These are phyloP conservation scores for Bombus superbus DNA, from an alignment of 1,140 invertebrate genomes.

Conservation along the genomic window DNA sequence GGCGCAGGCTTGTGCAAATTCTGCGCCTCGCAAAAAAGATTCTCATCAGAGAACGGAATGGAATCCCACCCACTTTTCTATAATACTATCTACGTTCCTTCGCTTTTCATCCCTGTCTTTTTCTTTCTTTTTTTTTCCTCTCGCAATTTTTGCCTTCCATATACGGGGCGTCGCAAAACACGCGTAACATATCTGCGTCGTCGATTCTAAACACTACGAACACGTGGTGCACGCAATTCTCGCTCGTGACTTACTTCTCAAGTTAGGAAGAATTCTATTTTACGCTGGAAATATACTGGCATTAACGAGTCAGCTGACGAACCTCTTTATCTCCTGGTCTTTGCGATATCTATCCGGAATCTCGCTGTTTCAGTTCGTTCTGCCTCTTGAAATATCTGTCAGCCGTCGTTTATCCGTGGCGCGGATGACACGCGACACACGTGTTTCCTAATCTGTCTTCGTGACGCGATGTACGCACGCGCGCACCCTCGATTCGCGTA, in stretches of 20 bases:
- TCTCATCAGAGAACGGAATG: constrained; percentile 22
- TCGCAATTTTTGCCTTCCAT: no score
- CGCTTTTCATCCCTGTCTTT: neutral
- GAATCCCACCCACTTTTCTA: neutral
- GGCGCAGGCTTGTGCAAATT: constrained; percentile 26
- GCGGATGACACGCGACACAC: constrained; percentile 24
- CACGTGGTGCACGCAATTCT: no score
- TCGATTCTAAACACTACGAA: no score
- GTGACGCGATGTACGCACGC: constrained; percentile 7
- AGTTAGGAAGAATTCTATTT: no score
- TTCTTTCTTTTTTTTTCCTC: neutral
- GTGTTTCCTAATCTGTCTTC: constrained; percentile 33
- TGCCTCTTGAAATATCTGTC: neutral
- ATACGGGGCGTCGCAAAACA: no score
- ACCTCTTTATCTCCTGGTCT: no score
- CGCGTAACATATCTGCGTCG: no score
- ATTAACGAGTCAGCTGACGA: no score
- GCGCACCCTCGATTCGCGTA: neutral
- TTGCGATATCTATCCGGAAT: neutral
- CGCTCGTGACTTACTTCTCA: no score
- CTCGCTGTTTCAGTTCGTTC: neutral
- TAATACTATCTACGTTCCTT: neutral
- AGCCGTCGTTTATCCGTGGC: constrained; percentile 21
- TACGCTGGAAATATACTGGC: no score
- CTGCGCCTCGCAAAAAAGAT: constrained; percentile 17